These are phyloP conservation scores for Drosophila crucigera DNA, from an alignment of 2,888 invertebrate genomes.

Conservation along the genomic window DNA sequence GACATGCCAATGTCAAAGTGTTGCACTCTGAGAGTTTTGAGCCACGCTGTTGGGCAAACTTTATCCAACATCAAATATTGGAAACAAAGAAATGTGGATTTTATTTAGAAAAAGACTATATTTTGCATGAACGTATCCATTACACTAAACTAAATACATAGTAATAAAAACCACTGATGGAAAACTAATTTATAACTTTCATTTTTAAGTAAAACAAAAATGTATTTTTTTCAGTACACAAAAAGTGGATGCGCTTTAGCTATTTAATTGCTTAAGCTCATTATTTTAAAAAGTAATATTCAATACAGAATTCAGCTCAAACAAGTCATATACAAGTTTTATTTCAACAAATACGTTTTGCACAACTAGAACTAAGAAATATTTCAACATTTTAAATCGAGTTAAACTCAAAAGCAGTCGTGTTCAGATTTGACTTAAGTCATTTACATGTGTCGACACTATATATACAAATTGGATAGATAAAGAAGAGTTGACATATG, in stretches of 20 bases:
- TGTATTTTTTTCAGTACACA: not conserved
- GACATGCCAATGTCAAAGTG: slow-evolving; percentile 74
- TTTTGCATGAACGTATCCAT: not conserved
- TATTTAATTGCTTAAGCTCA: not conserved
- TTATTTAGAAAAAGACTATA: not conserved
- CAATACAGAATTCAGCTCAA: not conserved
- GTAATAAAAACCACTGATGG: not conserved
- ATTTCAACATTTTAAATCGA: not conserved
- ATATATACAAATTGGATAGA: not conserved
- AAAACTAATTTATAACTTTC: not conserved
- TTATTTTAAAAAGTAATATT: not conserved
- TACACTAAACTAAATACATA: not conserved
- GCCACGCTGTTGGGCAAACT: slow-evolving; percentile 24
- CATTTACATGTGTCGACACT: not conserved
- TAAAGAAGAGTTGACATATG: not conserved
- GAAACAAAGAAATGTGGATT: not conserved
- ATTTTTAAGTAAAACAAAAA: not conserved
- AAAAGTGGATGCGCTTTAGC: not conserved
- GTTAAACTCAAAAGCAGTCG: not conserved
- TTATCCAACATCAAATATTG: not conserved
- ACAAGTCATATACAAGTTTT: not conserved
- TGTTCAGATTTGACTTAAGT: not conserved
- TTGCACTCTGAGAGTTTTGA: slow-evolving; percentile 45
- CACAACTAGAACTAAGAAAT: not conserved
- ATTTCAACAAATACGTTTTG: not conserved